Percentiles rank a stretch among this genome's conserved stretches.
Conservation (phyloP, 1,140 invertebrate species). For the Diorhabda elongata region DNA sequence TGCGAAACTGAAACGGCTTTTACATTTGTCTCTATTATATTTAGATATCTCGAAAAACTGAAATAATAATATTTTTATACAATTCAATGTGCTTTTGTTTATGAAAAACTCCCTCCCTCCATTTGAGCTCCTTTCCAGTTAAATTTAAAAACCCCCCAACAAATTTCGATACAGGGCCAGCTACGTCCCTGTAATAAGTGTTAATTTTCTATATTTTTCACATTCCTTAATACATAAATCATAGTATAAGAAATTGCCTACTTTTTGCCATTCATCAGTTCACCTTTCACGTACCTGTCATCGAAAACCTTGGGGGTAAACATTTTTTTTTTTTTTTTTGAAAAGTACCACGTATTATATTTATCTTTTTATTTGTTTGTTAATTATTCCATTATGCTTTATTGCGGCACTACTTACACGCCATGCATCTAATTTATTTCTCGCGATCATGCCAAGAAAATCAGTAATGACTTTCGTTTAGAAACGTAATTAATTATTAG, state of each 20-base stretch:
- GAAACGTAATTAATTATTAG: not conserved
- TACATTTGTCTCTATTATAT: too few species aligned
- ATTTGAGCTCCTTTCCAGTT: too few species aligned
- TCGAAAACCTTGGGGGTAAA: not conserved
- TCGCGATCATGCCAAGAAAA: not conserved
- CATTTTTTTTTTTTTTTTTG: not conserved
- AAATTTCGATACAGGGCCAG: too few species aligned
- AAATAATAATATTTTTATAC: too few species aligned
- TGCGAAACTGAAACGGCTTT: too few species aligned
- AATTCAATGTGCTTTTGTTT: too few species aligned
- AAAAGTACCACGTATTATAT: not conserved
- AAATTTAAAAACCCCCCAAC: too few species aligned
- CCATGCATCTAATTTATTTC: constrained; percentile 3
- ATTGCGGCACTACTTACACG: not conserved
- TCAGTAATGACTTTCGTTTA: not conserved
- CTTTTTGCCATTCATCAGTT: not conserved
- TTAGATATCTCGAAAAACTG: too few species aligned
- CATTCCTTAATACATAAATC: not conserved
- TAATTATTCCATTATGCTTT: not conserved
- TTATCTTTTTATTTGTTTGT: not conserved
- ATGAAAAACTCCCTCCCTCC: too few species aligned
- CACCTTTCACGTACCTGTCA: not conserved
- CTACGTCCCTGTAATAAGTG: too few species aligned
- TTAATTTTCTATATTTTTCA: not conserved
- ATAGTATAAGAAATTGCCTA: not conserved